Conservation (phyloP, 2,797 vertebrate genomes). For the Paramormyrops hopkinsi region DNA sequence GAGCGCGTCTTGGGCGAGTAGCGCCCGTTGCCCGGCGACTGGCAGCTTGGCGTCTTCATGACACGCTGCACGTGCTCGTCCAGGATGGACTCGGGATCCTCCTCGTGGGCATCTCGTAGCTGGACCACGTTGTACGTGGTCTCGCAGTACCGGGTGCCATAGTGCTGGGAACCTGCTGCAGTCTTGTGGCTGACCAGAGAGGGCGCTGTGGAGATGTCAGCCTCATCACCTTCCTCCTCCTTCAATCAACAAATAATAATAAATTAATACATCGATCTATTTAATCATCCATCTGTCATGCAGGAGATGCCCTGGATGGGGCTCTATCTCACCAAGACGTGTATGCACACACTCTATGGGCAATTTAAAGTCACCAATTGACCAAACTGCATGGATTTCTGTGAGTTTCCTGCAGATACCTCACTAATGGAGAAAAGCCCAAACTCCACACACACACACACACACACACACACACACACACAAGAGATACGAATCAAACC, state of each 20-base stretch:
- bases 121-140: constrained; percentile 71
- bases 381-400: not conserved
- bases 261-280: not conserved
- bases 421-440: not conserved
- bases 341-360: not conserved
- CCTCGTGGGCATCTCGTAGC: constrained; percentile 77
- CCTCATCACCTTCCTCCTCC: constrained; percentile 91
- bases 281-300: not conserved
- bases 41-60: constrained; percentile 87
- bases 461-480: not conserved
- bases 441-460: not conserved
- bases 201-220: constrained; percentile 69
- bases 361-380: not conserved
- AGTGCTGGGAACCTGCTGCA: constrained; percentile 70
- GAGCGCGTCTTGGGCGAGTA: constrained; percentile 78
- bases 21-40: constrained; percentile 77
- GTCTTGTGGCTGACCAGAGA: constrained; percentile 68
- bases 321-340: not conserved
- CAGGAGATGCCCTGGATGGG: not conserved
- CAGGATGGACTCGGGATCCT: constrained; percentile 86
- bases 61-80: constrained; percentile 89
- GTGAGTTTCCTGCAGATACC: not conserved
- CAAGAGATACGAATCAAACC: not conserved
- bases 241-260: constrained; percentile 38
- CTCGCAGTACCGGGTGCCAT: constrained; percentile 77